These are phyloP conservation scores for Chrysomallon squamiferum DNA, from an alignment of 1,140 invertebrate species.

Conservation along the genomic window DNA sequence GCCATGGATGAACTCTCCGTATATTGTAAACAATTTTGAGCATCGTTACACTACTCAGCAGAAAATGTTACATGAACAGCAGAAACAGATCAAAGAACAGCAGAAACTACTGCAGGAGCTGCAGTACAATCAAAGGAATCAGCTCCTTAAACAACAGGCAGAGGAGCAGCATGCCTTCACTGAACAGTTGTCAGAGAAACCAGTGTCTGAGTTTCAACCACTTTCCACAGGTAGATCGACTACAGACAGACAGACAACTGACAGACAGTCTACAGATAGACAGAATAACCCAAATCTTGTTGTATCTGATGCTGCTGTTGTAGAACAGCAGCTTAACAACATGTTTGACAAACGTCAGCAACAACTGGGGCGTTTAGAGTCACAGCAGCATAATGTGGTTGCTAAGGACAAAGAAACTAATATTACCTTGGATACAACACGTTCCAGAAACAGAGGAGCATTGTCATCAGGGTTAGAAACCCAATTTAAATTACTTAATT, in stretches of 20 bases:
- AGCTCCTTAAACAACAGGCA: conserved; percentile 27
- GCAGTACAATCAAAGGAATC: conserved; percentile 47
- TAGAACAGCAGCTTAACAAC: neutral
- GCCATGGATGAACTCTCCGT: conserved; percentile 50
- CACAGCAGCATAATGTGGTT: neutral
- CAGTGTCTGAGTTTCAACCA: neutral
- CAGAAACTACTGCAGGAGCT: conserved; percentile 58
- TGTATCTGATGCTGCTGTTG: no score
- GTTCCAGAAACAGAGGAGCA: neutral
- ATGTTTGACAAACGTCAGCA: neutral
- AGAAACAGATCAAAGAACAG: conserved; percentile 57
- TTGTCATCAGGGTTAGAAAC: no score
- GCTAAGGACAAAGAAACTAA: neutral
- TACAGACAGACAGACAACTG: no score
- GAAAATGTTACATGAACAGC: conserved; percentile 54
- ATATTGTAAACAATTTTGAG: conserved; percentile 52
- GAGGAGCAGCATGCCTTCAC: conserved; percentile 32
- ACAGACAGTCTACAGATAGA: no score
- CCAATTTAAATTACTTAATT: no score
- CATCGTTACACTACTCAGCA: conserved; percentile 59
- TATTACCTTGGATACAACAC: neutral
- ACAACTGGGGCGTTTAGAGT: neutral
- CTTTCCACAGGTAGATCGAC: no score
- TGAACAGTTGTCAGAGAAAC: conserved; percentile 18
- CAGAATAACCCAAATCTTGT: no score